Evolutionary conservation across 2,888 invertebrate species (phyloP).

Genomic region (Troilus luridus): DNA sequence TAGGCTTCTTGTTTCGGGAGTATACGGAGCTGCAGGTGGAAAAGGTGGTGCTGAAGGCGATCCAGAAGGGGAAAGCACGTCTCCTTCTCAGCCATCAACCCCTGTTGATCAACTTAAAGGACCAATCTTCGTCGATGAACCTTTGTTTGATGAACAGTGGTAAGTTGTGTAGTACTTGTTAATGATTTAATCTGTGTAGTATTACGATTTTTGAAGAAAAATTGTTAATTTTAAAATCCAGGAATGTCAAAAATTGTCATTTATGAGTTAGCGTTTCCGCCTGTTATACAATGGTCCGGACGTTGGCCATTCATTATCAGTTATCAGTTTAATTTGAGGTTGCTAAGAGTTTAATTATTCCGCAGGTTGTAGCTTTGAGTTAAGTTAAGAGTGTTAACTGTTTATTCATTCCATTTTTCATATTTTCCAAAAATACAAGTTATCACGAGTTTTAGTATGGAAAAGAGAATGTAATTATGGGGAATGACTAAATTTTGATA

Average conservation of each 20-base stretch:
- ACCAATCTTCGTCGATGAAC: conserved; percentile 80
- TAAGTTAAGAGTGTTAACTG: too few relatives aligned
- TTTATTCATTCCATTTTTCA: too few relatives aligned
- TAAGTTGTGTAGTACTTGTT: conserved; percentile 67
- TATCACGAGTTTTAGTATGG: too few relatives aligned
- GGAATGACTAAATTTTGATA: too few relatives aligned
- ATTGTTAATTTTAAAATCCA: too few relatives aligned
- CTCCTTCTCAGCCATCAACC: conserved; percentile 69
- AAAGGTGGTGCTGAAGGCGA: conserved; percentile 69
- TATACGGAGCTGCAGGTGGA: conserved; percentile 63
- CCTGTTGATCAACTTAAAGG: conserved; percentile 73
- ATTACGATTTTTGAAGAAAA: neutral
- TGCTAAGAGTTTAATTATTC: neutral
- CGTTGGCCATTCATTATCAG: neutral
- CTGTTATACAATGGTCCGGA: neutral
- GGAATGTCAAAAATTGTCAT: neutral
- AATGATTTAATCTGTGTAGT: neutral
- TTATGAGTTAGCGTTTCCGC: neutral
- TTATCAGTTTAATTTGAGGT: neutral
- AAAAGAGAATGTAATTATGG: too few relatives aligned
- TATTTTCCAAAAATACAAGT: too few relatives aligned
- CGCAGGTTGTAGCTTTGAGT: too few relatives aligned
- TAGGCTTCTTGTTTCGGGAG: conserved; percentile 64
- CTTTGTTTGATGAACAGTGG: conserved; percentile 87
- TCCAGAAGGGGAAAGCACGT: conserved; percentile 71